phyloP scores from a whole-genome alignment of 2,113 vertebrate species.

The Genyomyrus donnyi region DNA sequence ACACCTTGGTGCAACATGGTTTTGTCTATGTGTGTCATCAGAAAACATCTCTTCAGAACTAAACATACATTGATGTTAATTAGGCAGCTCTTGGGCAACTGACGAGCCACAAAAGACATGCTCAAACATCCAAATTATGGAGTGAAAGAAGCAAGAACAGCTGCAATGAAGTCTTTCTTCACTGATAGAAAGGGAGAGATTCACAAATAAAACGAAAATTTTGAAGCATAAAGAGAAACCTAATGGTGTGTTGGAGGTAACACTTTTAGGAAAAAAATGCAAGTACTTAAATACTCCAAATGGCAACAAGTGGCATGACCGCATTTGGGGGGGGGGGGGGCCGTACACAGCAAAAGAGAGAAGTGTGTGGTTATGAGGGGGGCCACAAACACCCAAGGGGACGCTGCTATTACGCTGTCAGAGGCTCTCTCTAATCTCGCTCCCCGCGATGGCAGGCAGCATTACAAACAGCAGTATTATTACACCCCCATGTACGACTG shows the following conservation, averaged over 20 bases:
- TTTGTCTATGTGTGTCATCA: background rate
- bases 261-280: background rate
- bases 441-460: background rate
- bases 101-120: background rate
- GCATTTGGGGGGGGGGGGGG: background rate
- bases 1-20: background rate
- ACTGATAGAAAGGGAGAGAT: background rate
- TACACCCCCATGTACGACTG: background rate
- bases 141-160: background rate
- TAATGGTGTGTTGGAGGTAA: background rate
- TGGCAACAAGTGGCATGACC: background rate
- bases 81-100: background rate
- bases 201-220: background rate
- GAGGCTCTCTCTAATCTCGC: background rate
- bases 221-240: background rate
- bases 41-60: background rate
- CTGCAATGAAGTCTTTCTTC: background rate
- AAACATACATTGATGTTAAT: background rate
- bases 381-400: background rate
- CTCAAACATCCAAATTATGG: background rate
- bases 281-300: background rate
- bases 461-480: background rate
- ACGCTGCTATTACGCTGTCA: slow-evolving; percentile 13
- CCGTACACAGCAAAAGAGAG: background rate
- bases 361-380: background rate